Conservation (phyloP, 2,113 vertebrate genomes). For the Myocastor coypus region DNA sequence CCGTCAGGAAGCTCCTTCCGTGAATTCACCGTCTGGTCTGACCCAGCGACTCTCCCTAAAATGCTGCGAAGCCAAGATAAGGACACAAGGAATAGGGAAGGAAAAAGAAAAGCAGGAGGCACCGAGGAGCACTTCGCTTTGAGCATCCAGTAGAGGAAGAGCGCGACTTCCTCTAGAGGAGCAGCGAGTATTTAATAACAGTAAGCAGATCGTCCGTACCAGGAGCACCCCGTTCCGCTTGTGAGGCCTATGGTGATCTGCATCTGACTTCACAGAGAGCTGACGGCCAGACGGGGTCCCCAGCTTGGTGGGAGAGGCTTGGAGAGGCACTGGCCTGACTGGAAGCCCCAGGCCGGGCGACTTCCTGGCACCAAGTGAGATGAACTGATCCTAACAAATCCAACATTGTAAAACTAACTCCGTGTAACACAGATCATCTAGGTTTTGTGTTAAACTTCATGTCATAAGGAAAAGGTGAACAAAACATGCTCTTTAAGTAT, state of each 20-base stretch:
- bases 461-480: constrained; percentile 41
- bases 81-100: neutral
- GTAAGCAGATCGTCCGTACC: neutral
- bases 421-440: constrained; percentile 10
- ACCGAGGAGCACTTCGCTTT: neutral
- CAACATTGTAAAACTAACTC: constrained; percentile 59
- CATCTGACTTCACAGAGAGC: neutral
- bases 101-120: neutral
- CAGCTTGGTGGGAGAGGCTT: neutral
- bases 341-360: constrained; percentile 49
- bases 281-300: neutral
- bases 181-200: neutral
- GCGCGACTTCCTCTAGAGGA: neutral
- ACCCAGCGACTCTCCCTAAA: constrained; percentile 21
- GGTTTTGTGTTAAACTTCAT: neutral
- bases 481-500: constrained; percentile 43
- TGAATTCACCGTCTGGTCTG: constrained; percentile 24
- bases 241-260: constrained; percentile 17
- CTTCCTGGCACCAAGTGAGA: constrained; percentile 73
- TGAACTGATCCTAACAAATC: constrained; percentile 64
- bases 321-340: constrained; percentile 29
- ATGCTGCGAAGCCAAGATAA: constrained; percentile 16
- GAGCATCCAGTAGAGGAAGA: neutral
- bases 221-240: neutral
- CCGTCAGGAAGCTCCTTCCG: neutral